Evolutionary conservation across 2,888 invertebrate species (phyloP).

Genomic region (Stegana nigrithorax): DNA sequence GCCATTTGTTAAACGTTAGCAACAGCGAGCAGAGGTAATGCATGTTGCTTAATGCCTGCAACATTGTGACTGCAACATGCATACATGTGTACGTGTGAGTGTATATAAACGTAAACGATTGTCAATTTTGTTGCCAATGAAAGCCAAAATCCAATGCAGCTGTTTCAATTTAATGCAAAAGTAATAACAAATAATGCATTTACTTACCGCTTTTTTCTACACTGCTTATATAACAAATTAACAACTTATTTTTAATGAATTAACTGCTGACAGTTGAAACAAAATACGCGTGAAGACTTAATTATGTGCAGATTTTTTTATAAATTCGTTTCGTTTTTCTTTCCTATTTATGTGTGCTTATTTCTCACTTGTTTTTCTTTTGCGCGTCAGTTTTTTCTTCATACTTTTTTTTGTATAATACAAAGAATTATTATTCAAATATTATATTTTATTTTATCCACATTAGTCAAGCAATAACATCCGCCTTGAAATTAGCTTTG

Average conservation of each 20-base stretch:
- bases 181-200: neutral
- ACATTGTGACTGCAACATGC: neutral
- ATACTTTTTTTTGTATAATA: neutral
- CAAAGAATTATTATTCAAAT: no score
- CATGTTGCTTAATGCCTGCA: neutral
- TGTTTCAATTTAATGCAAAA: constrained; percentile 1
- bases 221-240: constrained; percentile 15
- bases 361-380: neutral
- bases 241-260: constrained; percentile 13
- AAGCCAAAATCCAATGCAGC: constrained; percentile 1
- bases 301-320: constrained; percentile 11
- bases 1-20: no score
- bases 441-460: no score
- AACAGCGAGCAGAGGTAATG: neutral
- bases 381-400: neutral
- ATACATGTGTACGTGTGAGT: neutral
- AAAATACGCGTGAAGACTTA: constrained; percentile 13
- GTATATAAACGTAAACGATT: neutral
- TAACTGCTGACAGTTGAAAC: constrained; percentile 14
- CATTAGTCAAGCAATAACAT: no score
- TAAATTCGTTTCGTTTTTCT: neutral
- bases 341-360: neutral
- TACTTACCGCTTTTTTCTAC: constrained; percentile 3
- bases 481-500: no score
- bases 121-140: constrained; percentile 6